Conservation (phyloP, 2,888 invertebrate species). For the Zelleria hepariella region DNA sequence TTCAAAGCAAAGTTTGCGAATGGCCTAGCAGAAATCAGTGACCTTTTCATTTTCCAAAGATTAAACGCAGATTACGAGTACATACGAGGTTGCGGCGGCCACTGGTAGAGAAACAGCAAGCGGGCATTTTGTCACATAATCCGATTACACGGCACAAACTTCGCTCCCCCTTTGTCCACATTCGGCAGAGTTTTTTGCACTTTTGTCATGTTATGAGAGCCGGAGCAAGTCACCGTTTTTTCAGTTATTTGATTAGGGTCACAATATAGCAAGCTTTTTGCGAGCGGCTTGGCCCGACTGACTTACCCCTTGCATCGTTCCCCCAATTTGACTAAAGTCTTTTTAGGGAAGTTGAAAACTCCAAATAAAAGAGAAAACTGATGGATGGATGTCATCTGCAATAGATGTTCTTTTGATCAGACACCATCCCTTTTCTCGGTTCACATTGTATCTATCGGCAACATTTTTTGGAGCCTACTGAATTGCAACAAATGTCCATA, state of each 20-base stretch:
- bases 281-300: no score
- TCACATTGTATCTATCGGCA: no score
- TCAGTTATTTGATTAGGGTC: background rate
- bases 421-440: no score
- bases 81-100: background rate
- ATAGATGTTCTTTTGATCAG: no score
- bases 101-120: constrained; percentile 14
- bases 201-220: background rate
- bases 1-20: background rate
- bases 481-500: background rate
- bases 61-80: background rate
- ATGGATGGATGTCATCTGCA: no score
- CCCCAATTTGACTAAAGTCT: no score
- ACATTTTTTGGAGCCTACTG: background rate
- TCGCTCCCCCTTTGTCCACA: constrained; percentile 20
- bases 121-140: constrained; percentile 44
- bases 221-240: background rate
- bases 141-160: constrained; percentile 37
- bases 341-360: no score
- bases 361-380: no score
- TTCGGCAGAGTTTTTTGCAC: constrained; percentile 21
- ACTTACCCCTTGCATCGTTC: no score
- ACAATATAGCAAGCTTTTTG: background rate
- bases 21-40: background rate
- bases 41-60: background rate